Conservation (phyloP, 2,888 invertebrate species). For the Heliconius cydno region DNA sequence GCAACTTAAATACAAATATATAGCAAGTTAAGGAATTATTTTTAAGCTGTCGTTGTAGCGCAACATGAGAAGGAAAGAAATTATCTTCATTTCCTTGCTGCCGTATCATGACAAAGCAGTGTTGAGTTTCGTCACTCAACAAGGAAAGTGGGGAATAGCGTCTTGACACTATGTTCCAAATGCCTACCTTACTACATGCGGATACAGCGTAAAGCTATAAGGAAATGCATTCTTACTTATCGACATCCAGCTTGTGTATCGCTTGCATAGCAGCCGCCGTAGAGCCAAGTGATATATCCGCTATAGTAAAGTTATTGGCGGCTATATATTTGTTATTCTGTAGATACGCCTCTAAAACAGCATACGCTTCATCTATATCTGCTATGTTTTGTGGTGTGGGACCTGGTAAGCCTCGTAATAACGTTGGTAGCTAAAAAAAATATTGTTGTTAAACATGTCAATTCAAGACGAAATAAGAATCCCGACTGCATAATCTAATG, state of each 20-base stretch:
- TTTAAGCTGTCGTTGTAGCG: too few relatives aligned
- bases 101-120: too few relatives aligned
- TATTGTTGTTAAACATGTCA: neutral
- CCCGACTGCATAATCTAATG: too few relatives aligned
- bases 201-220: neutral
- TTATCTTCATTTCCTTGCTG: too few relatives aligned
- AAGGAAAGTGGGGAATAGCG: too few relatives aligned
- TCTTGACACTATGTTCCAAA: too few relatives aligned
- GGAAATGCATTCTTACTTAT: neutral
- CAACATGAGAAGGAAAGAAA: too few relatives aligned
- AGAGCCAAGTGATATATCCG: slow-evolving; percentile 57
- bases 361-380: slow-evolving; percentile 21
- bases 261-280: slow-evolving; percentile 52
- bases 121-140: too few relatives aligned
- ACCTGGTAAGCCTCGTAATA: slow-evolving; percentile 49
- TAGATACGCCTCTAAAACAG: slow-evolving; percentile 56
- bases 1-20: too few relatives aligned
- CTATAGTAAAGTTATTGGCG: slow-evolving; percentile 56
- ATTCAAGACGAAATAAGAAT: neutral
- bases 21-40: too few relatives aligned
- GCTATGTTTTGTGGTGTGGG: slow-evolving; percentile 36
- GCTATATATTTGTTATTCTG: slow-evolving; percentile 50
- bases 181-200: too few relatives aligned
- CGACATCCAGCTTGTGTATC: slow-evolving; percentile 51
- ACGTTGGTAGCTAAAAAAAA: slow-evolving; percentile 53